Conservation (phyloP, 2,797 vertebrate species). For the Bovichtus variegatus region DNA sequence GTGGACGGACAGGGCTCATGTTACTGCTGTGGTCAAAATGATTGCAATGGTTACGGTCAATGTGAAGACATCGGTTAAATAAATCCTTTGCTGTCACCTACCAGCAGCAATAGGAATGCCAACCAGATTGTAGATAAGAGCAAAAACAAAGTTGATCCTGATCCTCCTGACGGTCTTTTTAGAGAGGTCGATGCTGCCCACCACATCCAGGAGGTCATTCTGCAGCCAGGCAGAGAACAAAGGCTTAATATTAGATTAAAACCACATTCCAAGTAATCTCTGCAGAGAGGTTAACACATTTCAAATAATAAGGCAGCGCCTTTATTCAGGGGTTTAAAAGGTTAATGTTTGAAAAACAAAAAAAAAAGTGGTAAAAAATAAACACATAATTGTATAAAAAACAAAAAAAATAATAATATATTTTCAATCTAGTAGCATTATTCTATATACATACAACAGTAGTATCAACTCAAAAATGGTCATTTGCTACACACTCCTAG, state of each 20-base stretch:
- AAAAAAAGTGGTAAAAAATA: not conserved
- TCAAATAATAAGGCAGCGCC: not conserved
- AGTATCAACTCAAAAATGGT: not conserved
- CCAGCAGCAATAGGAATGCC: constrained; percentile 98
- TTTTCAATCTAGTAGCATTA: not conserved
- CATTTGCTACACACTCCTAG: not conserved
- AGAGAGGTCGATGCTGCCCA: constrained; percentile 95
- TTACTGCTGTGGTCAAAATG: not conserved
- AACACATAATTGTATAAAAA: not conserved
- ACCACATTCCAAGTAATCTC: not conserved
- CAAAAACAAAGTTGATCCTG: constrained; percentile 94
- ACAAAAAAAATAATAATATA: no score
- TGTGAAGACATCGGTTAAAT: not conserved
- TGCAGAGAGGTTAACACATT: not conserved
- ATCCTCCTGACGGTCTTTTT: constrained; percentile 96
- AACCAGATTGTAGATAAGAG: constrained; percentile 96
- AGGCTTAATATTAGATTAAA: not conserved
- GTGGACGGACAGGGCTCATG: not conserved
- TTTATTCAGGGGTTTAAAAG: not conserved
- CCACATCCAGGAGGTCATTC: constrained; percentile 96
- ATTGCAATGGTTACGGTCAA: not conserved
- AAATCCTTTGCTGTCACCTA: constrained; percentile 55
- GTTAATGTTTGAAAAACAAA: not conserved
- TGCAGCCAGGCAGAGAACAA: constrained; percentile 57
- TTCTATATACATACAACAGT: not conserved